These are phyloP conservation scores for Cyphomyrus plagiostoma DNA, from an alignment of 2,113 vertebrate genomes.

Conservation along the genomic window DNA sequence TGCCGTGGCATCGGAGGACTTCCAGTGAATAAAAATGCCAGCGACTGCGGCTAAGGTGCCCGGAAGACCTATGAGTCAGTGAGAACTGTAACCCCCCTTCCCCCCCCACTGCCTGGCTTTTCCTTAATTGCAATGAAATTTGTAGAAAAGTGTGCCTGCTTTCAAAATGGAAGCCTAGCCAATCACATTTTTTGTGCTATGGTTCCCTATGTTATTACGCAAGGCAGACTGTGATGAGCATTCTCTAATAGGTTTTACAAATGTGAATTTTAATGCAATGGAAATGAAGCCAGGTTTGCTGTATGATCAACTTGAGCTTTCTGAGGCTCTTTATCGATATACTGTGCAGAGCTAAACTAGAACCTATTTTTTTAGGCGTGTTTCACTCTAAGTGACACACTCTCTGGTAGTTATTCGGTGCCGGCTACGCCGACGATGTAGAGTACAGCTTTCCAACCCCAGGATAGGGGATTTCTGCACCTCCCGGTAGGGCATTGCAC, in stretches of 20 bases:
- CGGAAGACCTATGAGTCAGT: conserved; percentile 10
- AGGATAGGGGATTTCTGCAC: background rate
- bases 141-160: background rate
- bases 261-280: background rate
- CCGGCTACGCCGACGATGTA: background rate
- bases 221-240: background rate
- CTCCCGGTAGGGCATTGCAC: background rate
- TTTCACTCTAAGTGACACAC: background rate
- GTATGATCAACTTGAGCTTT: background rate
- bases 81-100: background rate
- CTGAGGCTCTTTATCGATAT: background rate
- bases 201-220: background rate
- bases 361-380: background rate
- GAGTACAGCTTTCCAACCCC: background rate
- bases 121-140: conserved; percentile 1
- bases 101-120: background rate
- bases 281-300: background rate
- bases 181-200: background rate
- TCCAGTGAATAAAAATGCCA: background rate
- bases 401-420: background rate
- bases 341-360: background rate
- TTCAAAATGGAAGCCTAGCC: background rate
- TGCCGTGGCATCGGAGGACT: background rate
- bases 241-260: background rate
- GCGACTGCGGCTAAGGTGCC: background rate